Evolutionary conservation across 2,888 invertebrate genomes (phyloP), one percentile per base, ranked within the genome.

Genomic region (Mechanitis mazaeus): DNA sequence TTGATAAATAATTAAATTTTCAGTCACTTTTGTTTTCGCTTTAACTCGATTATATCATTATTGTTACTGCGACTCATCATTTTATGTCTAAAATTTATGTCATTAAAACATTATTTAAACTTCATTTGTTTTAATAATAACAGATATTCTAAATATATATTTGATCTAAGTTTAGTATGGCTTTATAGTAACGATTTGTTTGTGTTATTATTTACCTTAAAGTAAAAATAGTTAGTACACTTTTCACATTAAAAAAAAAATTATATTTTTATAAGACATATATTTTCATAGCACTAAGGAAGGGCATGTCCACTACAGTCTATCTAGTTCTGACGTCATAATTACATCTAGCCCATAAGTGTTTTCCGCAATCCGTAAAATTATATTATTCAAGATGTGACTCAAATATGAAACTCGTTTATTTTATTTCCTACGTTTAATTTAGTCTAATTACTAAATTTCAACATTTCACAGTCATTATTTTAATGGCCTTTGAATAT

Each of bases 1-100:
- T 64, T 68, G 70, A 71, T 71, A 71, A 70, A 68, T 70, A 67
- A 66, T 67, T 70, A 54, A 66, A 69, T 70, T 68, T 66, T 56
- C 64, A 66, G 63, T 64, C 64, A 64, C 64, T 65, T 68, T 68
- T 63, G 62, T 64, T 61, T 61, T 64, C 28, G 50, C 31, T 50
- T 3, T 50, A 50, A 50, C 50, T 50, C 50, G 50, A 50, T 50
- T 31, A 31, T 31, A 50, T 31, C 28, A 50, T 50, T 31, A 28
- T 31, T 50, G 50, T 50, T 42, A 42, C 7, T 31, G 50, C 31
- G 50, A 50, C 7, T 50, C 50, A 50, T 50, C 50, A 31, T 31
- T 50, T 50, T 50, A 3, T 31, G 11, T 28, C 11, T 11, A 31
- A 31, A 11, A 50, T 31, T 6, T 50, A 31, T 50, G n/a, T 50